These are phyloP conservation scores for Poecilobothrus nobilitatus DNA, from an alignment of 2,888 invertebrate species.

Conservation along the genomic window DNA sequence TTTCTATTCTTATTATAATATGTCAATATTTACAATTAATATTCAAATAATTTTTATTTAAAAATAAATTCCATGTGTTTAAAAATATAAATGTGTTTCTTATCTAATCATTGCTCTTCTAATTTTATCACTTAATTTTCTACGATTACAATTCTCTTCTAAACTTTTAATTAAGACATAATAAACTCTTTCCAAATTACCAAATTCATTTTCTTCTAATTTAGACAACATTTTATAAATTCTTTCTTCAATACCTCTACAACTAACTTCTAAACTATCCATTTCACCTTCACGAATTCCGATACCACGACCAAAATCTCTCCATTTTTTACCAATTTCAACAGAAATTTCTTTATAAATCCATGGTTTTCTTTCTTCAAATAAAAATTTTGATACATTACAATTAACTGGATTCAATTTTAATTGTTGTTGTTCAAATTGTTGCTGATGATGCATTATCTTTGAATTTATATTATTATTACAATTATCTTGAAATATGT, in stretches of 20 bases:
- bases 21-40: too few relatives aligned
- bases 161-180: background rate
- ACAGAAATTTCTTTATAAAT: background rate
- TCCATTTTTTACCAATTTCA: background rate
- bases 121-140: background rate
- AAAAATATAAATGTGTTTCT: background rate
- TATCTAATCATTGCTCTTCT: background rate
- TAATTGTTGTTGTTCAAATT: background rate
- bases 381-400: background rate
- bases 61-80: too few relatives aligned
- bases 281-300: background rate
- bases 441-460: background rate
- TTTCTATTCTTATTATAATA: too few relatives aligned
- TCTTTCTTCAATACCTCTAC: background rate
- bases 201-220: background rate
- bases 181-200: background rate
- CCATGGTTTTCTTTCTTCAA: background rate
- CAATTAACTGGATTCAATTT: background rate
- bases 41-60: too few relatives aligned
- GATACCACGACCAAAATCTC: background rate
- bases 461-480: background rate
- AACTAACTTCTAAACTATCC: background rate
- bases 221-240: background rate
- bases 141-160: background rate
- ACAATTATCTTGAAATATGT: background rate